phyloP scores from a whole-genome alignment of 2,888 invertebrate species.

The Aphidius colemani region DNA sequence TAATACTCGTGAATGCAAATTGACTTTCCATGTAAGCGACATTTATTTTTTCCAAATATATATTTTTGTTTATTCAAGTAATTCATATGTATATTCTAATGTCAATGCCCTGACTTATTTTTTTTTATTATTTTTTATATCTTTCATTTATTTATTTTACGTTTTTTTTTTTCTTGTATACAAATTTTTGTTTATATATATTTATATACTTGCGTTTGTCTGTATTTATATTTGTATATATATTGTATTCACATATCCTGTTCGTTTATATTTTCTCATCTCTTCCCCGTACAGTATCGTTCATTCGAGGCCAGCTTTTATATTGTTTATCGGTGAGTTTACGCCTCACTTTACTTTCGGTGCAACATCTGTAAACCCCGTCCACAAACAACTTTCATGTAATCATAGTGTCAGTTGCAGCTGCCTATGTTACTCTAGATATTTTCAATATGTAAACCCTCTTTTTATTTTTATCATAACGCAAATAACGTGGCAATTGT shows the following conservation, averaged over 20 bases:
- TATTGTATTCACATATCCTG: constrained; percentile 32
- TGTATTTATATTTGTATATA: constrained; percentile 9
- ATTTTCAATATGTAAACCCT: constrained; percentile 18
- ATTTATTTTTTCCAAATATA: no score
- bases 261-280: no score
- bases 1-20: background rate
- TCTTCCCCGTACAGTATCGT: no score
- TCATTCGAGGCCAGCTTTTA: constrained; percentile 18
- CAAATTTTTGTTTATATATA: background rate
- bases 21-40: background rate
- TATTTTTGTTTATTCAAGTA: no score
- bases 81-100: no score
- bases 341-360: constrained; percentile 31
- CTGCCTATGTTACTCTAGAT: constrained; percentile 21
- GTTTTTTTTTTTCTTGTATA: background rate
- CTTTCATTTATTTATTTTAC: background rate
- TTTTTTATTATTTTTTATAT: no score
- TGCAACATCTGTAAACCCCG: constrained; percentile 32
- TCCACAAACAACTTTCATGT: constrained; percentile 28
- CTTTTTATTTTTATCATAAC: background rate
- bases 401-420: constrained; percentile 28
- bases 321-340: constrained; percentile 39
- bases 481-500: background rate
- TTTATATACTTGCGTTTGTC: no score
- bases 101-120: no score